A percentile compares a stretch with the other conserved stretches of the same genome.
Conservation (phyloP, 35 echinoderm and acorn worm genomes). For the Acanthaster planci region DNA sequence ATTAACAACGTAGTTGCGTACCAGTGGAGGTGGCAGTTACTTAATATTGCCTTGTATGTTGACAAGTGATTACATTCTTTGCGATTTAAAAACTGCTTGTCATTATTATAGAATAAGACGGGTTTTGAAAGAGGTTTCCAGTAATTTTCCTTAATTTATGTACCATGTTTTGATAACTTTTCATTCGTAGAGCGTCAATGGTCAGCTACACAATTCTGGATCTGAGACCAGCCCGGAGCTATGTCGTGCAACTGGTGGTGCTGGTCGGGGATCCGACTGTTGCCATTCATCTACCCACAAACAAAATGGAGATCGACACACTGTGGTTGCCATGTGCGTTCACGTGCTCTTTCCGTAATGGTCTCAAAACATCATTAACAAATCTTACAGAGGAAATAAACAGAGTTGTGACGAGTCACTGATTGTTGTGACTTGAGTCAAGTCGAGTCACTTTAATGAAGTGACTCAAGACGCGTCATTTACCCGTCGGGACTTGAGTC, state of each 20-base stretch:
- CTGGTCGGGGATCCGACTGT: slow-evolving; percentile 56
- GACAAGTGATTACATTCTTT: too few species aligned
- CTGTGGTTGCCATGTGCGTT: slow-evolving; percentile 80
- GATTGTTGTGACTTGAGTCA: too few species aligned
- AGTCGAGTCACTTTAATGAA: too few species aligned
- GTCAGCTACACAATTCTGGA: slow-evolving; percentile 66
- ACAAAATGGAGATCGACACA: slow-evolving; percentile 84
- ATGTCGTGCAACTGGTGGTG: slow-evolving; percentile 84
- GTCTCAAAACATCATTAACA: too few species aligned
- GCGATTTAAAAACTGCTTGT: neutral
- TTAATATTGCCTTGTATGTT: too few species aligned
- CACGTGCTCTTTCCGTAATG: neutral
- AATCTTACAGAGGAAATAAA: too few species aligned
- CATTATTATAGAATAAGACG: neutral
- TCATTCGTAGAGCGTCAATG: slow-evolving; percentile 45
- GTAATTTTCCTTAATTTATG: neutral
- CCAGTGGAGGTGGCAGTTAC: too few species aligned
- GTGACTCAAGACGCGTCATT: too few species aligned
- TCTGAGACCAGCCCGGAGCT: slow-evolving; percentile 75
- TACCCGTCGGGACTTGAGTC: too few species aligned
- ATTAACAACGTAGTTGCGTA: too few species aligned
- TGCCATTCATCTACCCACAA: slow-evolving; percentile 76
- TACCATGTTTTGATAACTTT: neutral
- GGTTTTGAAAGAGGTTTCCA: neutral
- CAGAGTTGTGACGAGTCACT: too few species aligned